Percentiles rank a stretch among this genome's conserved stretches.
Conservation (phyloP, 2,888 invertebrate genomes). For the Nymphalis urticae region DNA sequence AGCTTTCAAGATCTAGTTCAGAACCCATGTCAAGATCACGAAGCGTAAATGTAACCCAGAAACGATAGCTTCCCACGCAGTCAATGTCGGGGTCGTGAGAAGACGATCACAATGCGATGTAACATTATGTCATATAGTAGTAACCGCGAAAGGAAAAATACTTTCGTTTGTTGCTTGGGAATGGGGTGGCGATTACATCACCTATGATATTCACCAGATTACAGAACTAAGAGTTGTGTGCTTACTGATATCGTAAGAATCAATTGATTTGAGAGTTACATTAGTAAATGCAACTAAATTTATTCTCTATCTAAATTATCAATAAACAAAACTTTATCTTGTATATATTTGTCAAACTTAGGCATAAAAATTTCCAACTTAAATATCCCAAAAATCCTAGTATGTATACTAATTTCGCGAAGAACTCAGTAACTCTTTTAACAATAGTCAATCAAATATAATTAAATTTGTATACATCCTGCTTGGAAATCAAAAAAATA, state of each 20-base stretch:
- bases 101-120: slow-evolving; percentile 49
- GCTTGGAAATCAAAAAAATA: too few relatives aligned
- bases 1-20: slow-evolving; percentile 29
- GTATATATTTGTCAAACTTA: too few relatives aligned
- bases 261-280: too few relatives aligned
- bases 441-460: too few relatives aligned
- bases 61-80: slow-evolving; percentile 60
- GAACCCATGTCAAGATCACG: slow-evolving; percentile 32
- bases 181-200: slow-evolving; percentile 5
- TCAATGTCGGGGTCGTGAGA: slow-evolving; percentile 66
- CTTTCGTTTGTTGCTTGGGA: slow-evolving; percentile 45
- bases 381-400: too few relatives aligned
- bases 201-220: neutral
- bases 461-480: too few relatives aligned
- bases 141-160: slow-evolving; percentile 64
- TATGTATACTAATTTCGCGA: too few relatives aligned
- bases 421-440: too few relatives aligned
- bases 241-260: neutral
- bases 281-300: too few relatives aligned
- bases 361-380: too few relatives aligned
- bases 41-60: slow-evolving; percentile 55
- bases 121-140: slow-evolving; percentile 44
- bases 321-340: too few relatives aligned
- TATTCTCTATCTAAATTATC: too few relatives aligned
- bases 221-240: neutral